Evolutionary conservation across 2,113 vertebrate species (phyloP).

Genomic region (Sminthopsis crassicaudata): DNA sequence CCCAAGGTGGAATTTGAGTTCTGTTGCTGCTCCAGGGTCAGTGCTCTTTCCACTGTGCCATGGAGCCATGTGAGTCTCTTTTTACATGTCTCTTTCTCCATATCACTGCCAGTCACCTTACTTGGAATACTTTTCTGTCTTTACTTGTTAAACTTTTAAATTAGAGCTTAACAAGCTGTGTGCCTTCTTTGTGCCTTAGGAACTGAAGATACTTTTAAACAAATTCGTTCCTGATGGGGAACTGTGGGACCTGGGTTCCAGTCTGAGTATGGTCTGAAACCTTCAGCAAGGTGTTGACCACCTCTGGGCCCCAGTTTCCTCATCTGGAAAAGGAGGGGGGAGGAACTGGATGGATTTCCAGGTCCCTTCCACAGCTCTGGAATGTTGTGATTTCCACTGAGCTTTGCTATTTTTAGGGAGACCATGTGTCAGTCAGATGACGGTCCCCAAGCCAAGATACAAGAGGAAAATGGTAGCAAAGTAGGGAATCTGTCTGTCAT

Average conservation of each 20-base stretch:
- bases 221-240: neutral
- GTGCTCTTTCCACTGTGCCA: neutral
- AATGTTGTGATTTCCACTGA: neutral
- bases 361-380: neutral
- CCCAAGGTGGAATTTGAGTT: neutral
- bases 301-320: neutral
- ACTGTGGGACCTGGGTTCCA: neutral
- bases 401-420: neutral
- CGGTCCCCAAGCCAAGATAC: neutral
- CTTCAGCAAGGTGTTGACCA: neutral
- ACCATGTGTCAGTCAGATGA: neutral
- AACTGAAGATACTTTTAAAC: neutral
- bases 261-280: neutral
- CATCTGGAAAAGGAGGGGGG: neutral
- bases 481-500: constrained; percentile 35
- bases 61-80: neutral
- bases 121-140: neutral
- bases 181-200: neutral
- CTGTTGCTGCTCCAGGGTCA: no score
- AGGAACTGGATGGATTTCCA: neutral
- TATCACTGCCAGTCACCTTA: neutral
- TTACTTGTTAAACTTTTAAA: neutral
- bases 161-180: neutral
- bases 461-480: neutral
- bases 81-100: neutral